Evolutionary conservation across 2,888 invertebrate genomes (phyloP), one percentile per base, ranked within the genome.

Genomic region (Venusia cambrica): DNA sequence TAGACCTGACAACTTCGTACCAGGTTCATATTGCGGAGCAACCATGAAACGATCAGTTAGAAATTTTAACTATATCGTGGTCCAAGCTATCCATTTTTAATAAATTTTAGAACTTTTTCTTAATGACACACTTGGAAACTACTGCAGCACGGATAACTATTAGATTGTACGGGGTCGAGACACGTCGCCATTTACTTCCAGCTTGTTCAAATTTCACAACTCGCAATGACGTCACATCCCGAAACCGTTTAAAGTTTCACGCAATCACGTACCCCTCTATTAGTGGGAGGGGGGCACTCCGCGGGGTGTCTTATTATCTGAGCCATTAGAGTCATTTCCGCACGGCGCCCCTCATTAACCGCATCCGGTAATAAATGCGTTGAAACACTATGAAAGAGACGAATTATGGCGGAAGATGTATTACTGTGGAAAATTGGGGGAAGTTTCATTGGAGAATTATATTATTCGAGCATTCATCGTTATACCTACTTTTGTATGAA

Each of bases 311-410:
- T 62, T 66, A 64, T 65, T 66, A 64, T 57, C 54, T 41, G 41
- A 25, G 51, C 61, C 65, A 66, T 66, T 69, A 68, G 59, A 51
- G 57, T 39, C 47, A 55, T 50, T 60, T 63, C 60, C 64, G 42
- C 32, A 40, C 38, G 45, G 32, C 24, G 58, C 59, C 50, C 55
- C 59, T 67, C 66, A 65, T 66, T 65, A 68, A 53, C 54, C 48
- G 55, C 50, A 57, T 51, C 57, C 57, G 19, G 20, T 41, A 38
- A 38, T 41, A 48, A 48, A 45, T 38, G 51, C 43, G 34, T 17
- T 36, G 41, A 35, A 45, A 48, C 48, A 45, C 45, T 45, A 36
- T 33, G 16, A 27, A 5, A 9, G 18, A 9, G 22, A 13, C 13
- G 21, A 21, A 7, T 25, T 11, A 25, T 4, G 3, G n/a, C n/a